These are phyloP conservation scores for Rhyacophila evoluta DNA, from an alignment of 2,888 invertebrate genomes.

Conservation along the genomic window DNA sequence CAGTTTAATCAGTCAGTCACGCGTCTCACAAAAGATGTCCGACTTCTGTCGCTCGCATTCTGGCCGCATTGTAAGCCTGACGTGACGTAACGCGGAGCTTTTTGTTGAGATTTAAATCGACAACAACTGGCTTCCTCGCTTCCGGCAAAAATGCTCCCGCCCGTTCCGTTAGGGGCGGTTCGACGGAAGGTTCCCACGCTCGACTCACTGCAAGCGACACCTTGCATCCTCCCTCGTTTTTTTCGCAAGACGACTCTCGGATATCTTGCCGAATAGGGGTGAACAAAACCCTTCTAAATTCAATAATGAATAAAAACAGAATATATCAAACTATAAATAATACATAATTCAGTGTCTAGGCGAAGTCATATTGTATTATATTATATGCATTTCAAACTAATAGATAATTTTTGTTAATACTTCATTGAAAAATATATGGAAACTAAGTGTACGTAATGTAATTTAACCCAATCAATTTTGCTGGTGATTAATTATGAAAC, in stretches of 20 bases:
- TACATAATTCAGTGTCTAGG: no score
- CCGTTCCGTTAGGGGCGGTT: conserved; percentile 20
- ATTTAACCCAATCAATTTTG: no score
- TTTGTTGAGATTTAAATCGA: conserved; percentile 9
- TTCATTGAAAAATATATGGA: no score
- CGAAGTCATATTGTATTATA: no score
- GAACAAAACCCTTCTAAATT: background rate
- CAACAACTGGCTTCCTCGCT: conserved; percentile 20
- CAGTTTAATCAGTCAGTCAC: background rate
- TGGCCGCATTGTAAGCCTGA: background rate
- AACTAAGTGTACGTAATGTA: no score
- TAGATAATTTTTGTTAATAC: no score
- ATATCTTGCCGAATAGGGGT: background rate
- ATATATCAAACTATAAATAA: no score
- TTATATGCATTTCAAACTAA: no score
- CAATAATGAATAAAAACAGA: background rate
- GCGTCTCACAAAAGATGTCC: background rate
- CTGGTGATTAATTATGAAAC: no score
- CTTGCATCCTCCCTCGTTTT: conserved; percentile 53
- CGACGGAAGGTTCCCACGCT: conserved; percentile 50
- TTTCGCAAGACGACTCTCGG: conserved; percentile 27
- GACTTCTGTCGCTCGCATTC: background rate
- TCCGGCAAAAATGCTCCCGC: conserved; percentile 34
- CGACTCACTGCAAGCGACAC: conserved; percentile 36
- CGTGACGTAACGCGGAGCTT: conserved; percentile 29